Evolutionary conservation across 2,113 vertebrate genomes (phyloP), one percentile per base, ranked within the genome.

Genomic region (Perognathus longimembris): DNA sequence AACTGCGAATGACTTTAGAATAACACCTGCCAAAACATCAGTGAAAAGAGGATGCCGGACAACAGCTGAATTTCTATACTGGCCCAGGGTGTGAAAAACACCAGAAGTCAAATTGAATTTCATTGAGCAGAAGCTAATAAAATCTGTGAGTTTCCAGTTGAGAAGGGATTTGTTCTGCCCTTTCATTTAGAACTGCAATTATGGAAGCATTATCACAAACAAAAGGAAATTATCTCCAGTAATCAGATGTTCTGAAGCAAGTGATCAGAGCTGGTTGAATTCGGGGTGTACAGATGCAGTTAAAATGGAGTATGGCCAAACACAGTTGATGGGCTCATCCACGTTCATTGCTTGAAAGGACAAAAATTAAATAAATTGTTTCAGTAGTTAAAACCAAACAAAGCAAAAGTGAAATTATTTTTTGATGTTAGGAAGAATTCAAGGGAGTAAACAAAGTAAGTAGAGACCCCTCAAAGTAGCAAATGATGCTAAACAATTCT

Each of bases 141-240:
- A 97, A 97, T 96, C 92, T 96, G 57, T 10, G 14, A 89, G 85
- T 93, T 97, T 96, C 84, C 79, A 95, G 79, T 64, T 36, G 57
- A 95, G 74, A 95, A 92, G 84, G 87, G 90, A 94, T 97, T 96
- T 94, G 93, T 69, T 94, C 11, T 97, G 86, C 80, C 73, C 87
- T 95, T 93, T 97, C 95, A 91, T 97, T 93, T 97, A 97, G 96
- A 95, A 97, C 84, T 96, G 89, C 96, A 97, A 97, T 97, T 96
- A 97, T 85, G 73, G 50, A 96, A 75, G 61, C 76, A 97, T 97
- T 97, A 97, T 94, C 75, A 86, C 90, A 96, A 96, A 93, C 75
- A 96, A 96, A 92, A 86, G 54, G 73, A 96, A 97, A 89, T 78
- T 78, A 94, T 95, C 84, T 95, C 89, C 91, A 90, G 81, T 90